A percentile compares a stretch with the other conserved stretches of the same genome.
These are phyloP conservation scores for Chionodraco myersi DNA, from an alignment of 2,113 vertebrate genomes.

Conservation along the genomic window DNA sequence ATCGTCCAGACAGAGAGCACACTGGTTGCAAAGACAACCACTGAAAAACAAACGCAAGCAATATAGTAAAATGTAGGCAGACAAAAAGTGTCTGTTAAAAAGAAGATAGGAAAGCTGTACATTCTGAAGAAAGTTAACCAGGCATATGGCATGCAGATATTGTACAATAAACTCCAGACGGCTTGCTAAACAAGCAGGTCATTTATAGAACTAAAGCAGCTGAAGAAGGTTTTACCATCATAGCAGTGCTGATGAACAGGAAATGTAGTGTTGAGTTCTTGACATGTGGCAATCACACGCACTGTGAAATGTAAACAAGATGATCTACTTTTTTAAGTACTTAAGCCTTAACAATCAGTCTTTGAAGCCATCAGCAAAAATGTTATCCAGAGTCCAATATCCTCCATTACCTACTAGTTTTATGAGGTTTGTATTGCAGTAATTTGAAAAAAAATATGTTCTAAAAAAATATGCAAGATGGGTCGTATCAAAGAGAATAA, in stretches of 20 bases:
- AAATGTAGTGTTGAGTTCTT: background rate
- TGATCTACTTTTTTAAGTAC: background rate
- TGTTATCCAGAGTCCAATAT: background rate
- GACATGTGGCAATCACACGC: background rate
- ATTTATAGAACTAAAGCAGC: background rate
- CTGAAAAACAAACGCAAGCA: background rate
- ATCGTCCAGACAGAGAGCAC: background rate
- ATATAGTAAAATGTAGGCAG: background rate
- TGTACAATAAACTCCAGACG: background rate
- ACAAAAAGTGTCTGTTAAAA: background rate
- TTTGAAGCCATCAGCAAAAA: background rate
- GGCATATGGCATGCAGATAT: background rate
- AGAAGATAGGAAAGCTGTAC: background rate
- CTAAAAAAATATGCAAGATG: slow-evolving; percentile 19
- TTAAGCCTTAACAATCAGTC: background rate
- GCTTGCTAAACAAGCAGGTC: background rate
- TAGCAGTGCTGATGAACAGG: background rate
- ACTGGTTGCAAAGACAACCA: background rate
- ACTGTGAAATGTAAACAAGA: background rate
- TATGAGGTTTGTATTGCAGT: slow-evolving; percentile 17
- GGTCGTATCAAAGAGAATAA: slow-evolving; percentile 62
- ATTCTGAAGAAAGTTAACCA: background rate
- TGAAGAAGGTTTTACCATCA: background rate
- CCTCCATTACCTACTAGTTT: slow-evolving; percentile 3
- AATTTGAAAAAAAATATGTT: slow-evolving; percentile 11